Percentiles rank a stretch among this genome's conserved stretches.
These are phyloP conservation scores for Lates japonicus DNA, from an alignment of 2,797 vertebrate species.

Conservation along the genomic window DNA sequence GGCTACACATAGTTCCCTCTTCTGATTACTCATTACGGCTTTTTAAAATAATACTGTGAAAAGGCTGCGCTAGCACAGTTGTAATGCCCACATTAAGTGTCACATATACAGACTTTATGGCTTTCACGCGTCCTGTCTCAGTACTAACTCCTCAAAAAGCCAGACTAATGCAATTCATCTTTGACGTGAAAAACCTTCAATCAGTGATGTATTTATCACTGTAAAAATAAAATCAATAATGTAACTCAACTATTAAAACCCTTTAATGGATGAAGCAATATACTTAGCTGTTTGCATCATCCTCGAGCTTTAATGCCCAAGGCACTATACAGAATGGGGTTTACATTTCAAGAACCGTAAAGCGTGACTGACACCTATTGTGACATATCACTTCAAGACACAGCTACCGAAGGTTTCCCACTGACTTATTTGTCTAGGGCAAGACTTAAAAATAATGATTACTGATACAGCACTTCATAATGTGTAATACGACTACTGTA, in stretches of 20 bases:
- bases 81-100: conserved; percentile 69
- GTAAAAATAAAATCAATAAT: conserved; percentile 88
- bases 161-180: conserved; percentile 81
- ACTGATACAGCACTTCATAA: conserved; percentile 11
- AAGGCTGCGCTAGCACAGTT: conserved; percentile 55
- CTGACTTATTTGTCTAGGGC: conserved; percentile 40
- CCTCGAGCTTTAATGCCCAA: conserved; percentile 79
- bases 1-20: conserved; percentile 40
- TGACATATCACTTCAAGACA: conserved; percentile 64
- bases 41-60: conserved; percentile 73
- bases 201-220: conserved; percentile 88
- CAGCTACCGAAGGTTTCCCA: conserved; percentile 32
- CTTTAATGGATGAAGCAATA: conserved; percentile 89
- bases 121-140: conserved; percentile 66
- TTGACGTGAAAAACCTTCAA: conserved; percentile 84
- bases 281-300: conserved; percentile 87
- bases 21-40: conserved; percentile 68
- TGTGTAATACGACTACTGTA: not conserved
- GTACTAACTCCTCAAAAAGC: conserved; percentile 68
- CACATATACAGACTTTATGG: conserved; percentile 77
- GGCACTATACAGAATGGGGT: conserved; percentile 68
- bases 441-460: conserved; percentile 27
- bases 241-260: conserved; percentile 88
- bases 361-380: conserved; percentile 77
- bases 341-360: conserved; percentile 74